These are phyloP conservation scores for Micrasema minimum DNA, from an alignment of 1,140 invertebrate genomes.

Conservation along the genomic window DNA sequence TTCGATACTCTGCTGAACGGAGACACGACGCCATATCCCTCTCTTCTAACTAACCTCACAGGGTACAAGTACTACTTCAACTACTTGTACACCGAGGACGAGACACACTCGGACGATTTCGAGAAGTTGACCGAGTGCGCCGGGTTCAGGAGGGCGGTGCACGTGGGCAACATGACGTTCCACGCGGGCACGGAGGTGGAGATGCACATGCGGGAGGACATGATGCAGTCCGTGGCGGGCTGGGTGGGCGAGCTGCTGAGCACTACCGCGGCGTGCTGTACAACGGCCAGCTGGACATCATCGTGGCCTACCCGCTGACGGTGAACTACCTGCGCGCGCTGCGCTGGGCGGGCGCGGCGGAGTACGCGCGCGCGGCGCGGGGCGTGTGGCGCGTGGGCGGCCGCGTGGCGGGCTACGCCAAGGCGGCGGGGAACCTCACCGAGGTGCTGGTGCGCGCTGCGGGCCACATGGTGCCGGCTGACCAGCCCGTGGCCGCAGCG, in stretches of 20 bases:
- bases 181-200: conserved; percentile 73
- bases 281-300: conserved; percentile 87
- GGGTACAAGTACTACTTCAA: conserved; percentile 85
- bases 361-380: conserved; percentile 74
- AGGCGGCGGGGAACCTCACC: conserved; percentile 69
- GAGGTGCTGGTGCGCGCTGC: conserved; percentile 74
- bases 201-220: conserved; percentile 76
- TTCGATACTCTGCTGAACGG: conserved; percentile 80
- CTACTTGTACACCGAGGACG: conserved; percentile 72
- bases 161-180: conserved; percentile 84
- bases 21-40: conserved; percentile 71
- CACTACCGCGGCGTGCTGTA: conserved; percentile 80
- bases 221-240: conserved; percentile 84
- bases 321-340: conserved; percentile 77
- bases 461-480: conserved; percentile 76
- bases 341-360: conserved; percentile 73
- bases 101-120: conserved; percentile 60
- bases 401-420: conserved; percentile 79
- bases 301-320: conserved; percentile 83
- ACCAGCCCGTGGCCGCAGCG: conserved; percentile 73
- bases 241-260: conserved; percentile 76
- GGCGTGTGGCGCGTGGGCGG: conserved; percentile 75
- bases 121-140: conserved; percentile 70
- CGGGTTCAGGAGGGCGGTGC: conserved; percentile 76
- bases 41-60: conserved; percentile 82